Conservation (phyloP, 2,113 vertebrate species). For the Carlito syrichta region DNA sequence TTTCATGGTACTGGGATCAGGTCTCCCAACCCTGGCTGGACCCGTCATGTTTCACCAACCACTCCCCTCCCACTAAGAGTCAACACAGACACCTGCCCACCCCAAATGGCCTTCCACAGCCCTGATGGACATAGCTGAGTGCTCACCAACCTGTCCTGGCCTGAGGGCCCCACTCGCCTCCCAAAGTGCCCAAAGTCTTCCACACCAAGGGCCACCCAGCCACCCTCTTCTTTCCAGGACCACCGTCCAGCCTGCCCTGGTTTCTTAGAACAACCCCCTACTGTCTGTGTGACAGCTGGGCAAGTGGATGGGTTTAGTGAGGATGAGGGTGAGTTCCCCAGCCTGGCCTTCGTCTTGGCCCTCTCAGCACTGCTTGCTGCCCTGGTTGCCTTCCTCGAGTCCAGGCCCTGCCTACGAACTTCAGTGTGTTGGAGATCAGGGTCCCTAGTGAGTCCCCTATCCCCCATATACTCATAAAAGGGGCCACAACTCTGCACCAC, state of each 20-base stretch:
- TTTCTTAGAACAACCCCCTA: too few relatives aligned
- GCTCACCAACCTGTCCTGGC: accelerated
- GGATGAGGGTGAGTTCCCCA: background rate
- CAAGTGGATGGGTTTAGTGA: accelerated
- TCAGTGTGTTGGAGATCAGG: accelerated
- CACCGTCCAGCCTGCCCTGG: accelerated
- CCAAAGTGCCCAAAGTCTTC: accelerated
- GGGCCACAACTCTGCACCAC: background rate
- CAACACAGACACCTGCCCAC: background rate
- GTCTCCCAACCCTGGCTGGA: too few relatives aligned
- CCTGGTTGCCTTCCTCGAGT: background rate
- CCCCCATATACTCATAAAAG: background rate
- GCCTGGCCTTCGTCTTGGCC: background rate
- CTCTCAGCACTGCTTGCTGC: accelerated
- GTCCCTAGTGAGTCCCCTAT: background rate
- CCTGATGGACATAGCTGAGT: background rate
- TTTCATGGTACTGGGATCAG: too few relatives aligned
- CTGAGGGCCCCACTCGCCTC: background rate
- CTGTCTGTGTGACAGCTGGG: accelerated
- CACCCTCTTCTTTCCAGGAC: background rate
- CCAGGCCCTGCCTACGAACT: background rate
- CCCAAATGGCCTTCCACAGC: background rate
- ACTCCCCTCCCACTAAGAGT: too few relatives aligned
- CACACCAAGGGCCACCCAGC: accelerated
- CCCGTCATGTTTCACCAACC: too few relatives aligned